Evolutionary conservation across 2,888 invertebrate species (phyloP).

Genomic region (Hypomecis atomaria): DNA sequence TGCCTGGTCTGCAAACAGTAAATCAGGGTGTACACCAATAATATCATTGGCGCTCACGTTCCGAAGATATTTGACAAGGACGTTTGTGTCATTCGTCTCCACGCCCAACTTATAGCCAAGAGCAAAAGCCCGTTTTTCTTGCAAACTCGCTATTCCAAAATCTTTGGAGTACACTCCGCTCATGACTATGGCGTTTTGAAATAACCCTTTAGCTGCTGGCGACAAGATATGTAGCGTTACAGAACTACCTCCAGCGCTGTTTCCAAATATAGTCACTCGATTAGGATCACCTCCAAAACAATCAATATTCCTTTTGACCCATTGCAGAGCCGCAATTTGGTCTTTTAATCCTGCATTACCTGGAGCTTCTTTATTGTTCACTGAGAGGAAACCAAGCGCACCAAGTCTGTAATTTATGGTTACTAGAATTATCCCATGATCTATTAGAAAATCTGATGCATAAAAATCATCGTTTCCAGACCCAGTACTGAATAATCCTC

Average conservation of each 20-base stretch:
- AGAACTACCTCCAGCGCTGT: constrained; percentile 53
- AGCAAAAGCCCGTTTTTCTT: constrained; percentile 42
- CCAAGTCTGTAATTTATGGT: constrained; percentile 67
- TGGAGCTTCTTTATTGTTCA: constrained; percentile 60
- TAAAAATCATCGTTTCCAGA: constrained; percentile 56
- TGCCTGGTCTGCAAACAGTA: constrained; percentile 25
- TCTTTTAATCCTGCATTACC: constrained; percentile 68
- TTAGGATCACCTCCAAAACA: constrained; percentile 58
- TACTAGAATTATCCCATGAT: constrained; percentile 58
- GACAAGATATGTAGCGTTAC: constrained; percentile 50
- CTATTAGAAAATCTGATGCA: constrained; percentile 61
- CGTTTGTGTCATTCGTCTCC: constrained; percentile 39
- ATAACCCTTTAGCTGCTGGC: constrained; percentile 55
- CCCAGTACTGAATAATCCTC: constrained; percentile 57
- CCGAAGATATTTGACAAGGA: constrained; percentile 31
- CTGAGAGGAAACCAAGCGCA: constrained; percentile 59
- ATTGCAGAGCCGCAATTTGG: constrained; percentile 60
- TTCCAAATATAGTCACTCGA: constrained; percentile 58
- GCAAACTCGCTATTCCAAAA: constrained; percentile 20
- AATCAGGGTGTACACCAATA: constrained; percentile 19
- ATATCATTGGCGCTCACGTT: constrained; percentile 27
- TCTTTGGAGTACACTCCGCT: constrained; percentile 84
- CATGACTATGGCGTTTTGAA: constrained; percentile 83
- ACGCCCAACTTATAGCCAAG: constrained; percentile 47
- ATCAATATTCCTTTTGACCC: constrained; percentile 56